Percentiles rank a stretch among this genome's conserved stretches.
phyloP scores from a whole-genome alignment of 2,888 invertebrate species.

The Agrotis clavis region DNA sequence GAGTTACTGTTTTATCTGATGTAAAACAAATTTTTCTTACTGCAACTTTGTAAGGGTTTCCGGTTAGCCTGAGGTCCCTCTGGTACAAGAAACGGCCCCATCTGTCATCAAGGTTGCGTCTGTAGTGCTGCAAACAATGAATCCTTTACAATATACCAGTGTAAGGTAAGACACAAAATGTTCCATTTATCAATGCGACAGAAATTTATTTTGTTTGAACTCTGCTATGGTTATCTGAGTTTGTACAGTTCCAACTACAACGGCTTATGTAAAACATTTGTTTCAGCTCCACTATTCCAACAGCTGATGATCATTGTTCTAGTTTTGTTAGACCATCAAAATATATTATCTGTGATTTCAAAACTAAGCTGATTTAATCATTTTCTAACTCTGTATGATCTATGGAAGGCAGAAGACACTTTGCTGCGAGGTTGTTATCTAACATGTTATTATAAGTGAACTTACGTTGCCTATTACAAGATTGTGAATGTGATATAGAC shows the following conservation, averaged over 20 bases:
- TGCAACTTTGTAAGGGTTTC: slow-evolving; percentile 91
- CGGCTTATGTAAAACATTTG: neutral
- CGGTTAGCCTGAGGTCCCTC: slow-evolving; percentile 92
- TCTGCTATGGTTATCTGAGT: neutral
- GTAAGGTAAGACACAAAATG: neutral
- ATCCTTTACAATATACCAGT: neutral
- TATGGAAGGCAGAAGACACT: slow-evolving; percentile 42
- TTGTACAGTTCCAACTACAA: neutral
- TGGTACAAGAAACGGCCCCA: slow-evolving; percentile 91
- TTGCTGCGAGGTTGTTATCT: slow-evolving; percentile 76
- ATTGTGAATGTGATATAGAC: slow-evolving; percentile 92
- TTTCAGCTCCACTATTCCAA: neutral
- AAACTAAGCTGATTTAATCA: slow-evolving; percentile 1
- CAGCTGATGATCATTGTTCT: neutral
- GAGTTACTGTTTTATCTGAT: neutral
- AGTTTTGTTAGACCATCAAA: neutral
- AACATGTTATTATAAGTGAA: slow-evolving; percentile 79
- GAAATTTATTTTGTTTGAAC: no score
- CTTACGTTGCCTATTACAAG: slow-evolving; percentile 92
- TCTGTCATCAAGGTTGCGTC: slow-evolving; percentile 88
- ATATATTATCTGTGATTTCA: slow-evolving; percentile 44
- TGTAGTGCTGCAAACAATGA: slow-evolving; percentile 86
- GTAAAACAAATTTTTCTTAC: slow-evolving; percentile 79
- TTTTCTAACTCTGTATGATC: slow-evolving; percentile 37
- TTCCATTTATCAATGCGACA: neutral